A percentile compares a stretch with the other conserved stretches of the same genome.
These are phyloP conservation scores for Cisticola juncidis DNA, from an alignment of 2,113 vertebrate species.

Conservation along the genomic window DNA sequence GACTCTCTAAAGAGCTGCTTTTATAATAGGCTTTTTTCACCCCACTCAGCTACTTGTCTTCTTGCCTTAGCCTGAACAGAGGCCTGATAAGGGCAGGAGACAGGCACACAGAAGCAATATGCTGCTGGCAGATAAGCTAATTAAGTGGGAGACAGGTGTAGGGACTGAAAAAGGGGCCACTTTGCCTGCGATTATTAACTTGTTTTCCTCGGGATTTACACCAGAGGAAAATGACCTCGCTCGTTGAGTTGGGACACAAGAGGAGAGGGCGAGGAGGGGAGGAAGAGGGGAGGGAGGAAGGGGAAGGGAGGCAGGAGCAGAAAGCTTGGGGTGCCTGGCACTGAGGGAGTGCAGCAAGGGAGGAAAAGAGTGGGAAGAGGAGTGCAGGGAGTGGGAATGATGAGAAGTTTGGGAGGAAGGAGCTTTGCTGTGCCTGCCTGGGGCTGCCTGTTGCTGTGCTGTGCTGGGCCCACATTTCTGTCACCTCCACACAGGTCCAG, in stretches of 20 bases:
- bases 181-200: slow-evolving; percentile 4
- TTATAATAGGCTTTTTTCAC: slow-evolving; percentile 62
- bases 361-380: background rate
- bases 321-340: fast-evolving
- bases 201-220: slow-evolving; percentile 42
- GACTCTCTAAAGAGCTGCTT: slow-evolving; percentile 41
- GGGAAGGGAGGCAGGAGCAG: background rate
- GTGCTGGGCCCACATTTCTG: background rate
- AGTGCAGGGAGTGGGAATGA: background rate
- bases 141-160: slow-evolving; percentile 32
- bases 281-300: background rate
- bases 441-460: background rate
- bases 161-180: slow-evolving; percentile 26
- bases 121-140: slow-evolving; percentile 60
- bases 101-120: slow-evolving; percentile 31
- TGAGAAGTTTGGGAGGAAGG: background rate
- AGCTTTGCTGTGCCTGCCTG: background rate
- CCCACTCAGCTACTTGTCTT: slow-evolving; percentile 62
- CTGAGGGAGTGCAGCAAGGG: background rate
- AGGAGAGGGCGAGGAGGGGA: background rate
- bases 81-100: slow-evolving; percentile 57
- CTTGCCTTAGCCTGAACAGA: slow-evolving; percentile 40
- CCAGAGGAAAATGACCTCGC: background rate
- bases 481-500: background rate
- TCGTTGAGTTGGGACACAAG: background rate